Base-by-base conservation (phyloP, 2,797 vertebrate genomes). In the Clarias pachynema region DNA sequence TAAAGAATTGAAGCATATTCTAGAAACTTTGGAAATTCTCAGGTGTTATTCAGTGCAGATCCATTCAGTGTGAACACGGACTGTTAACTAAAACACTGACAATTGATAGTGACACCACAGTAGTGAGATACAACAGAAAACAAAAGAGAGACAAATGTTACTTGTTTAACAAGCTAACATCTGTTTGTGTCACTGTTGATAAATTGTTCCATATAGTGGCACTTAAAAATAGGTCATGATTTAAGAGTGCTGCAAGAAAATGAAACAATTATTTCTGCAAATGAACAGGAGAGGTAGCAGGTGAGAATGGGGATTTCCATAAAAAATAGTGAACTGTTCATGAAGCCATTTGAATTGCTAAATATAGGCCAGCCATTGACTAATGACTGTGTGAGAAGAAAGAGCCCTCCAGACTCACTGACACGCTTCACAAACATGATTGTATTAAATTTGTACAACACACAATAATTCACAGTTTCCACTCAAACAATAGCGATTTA, bases 51-150 rank as follows among this genome's bases (percentile, higher is more conserved):
- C 40, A 73, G 53, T 57, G 69, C 18, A 44, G 53, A 85, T 16
- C 31, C 24, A 62, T 79, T 79, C 77, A 9, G 22, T 63, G 77
- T 63, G 59, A 79, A 29, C 59, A 20, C 59, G 73, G 15, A 73
- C 53, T 37, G 22, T 14, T 81, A 82, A 86, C 62, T 75, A 86
- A 74, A 81, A 86, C 49, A 40, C 68, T 56, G 26, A 34, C 57
- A 68, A 29, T 53, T 44, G 31, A 44, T 75, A 57, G 40, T 37
- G 31, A 72, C 1, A 24, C 20, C 14, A 80, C 22, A 40, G 60
- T 49, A 37, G 37, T 49, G 40, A 53, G 37, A 53, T 53, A 60
- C 37, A 34, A 20, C 18, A 73, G 26, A 22, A 49, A 72, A 44
- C 77, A 63, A 79, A 79, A n/a, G 14, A n/a, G 7, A 18, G 34